Percentiles rank a stretch among this genome's conserved stretches.
phyloP scores from a whole-genome alignment of 2,888 invertebrate genomes.

The Villa cingulata region DNA sequence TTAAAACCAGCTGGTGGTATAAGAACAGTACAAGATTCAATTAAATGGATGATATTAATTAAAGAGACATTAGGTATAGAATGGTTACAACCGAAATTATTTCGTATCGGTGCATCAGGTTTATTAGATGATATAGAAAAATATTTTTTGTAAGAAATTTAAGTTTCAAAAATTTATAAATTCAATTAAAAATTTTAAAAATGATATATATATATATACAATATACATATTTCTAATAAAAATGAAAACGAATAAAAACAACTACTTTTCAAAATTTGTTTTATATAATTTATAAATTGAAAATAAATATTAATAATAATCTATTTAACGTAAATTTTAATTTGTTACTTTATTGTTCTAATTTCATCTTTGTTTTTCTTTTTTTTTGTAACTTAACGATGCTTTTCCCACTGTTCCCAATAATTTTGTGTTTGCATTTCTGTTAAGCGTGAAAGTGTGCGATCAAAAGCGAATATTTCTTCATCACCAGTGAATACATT shows the following conservation, averaged over 20 bases:
- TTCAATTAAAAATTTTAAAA: too few relatives aligned
- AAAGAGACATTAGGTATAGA: constrained; percentile 71
- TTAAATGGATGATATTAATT: constrained; percentile 75
- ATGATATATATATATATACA: too few relatives aligned
- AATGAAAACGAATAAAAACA: too few relatives aligned
- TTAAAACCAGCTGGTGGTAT: constrained; percentile 98
- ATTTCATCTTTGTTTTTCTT: too few relatives aligned
- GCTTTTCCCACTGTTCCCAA: constrained; percentile 70
- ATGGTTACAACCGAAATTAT: constrained; percentile 68
- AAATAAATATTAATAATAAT: too few relatives aligned
- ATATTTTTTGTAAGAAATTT: too few relatives aligned
- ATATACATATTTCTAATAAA: too few relatives aligned
- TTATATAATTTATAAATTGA: too few relatives aligned
- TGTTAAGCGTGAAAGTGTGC: constrained; percentile 80
- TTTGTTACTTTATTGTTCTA: too few relatives aligned
- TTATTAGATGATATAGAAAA: constrained; percentile 66
- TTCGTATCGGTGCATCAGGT: constrained; percentile 91
- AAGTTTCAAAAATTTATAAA: too few relatives aligned
- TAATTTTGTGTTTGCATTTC: constrained; percentile 96
- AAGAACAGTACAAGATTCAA: constrained; percentile 66
- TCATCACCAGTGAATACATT: constrained; percentile 96
- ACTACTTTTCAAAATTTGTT: too few relatives aligned
- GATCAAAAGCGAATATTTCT: constrained; percentile 91
- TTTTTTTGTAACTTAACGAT: constrained; percentile 20
- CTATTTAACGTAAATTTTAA: too few relatives aligned